Conservation (phyloP, 1,140 invertebrate genomes). For the Galleria mellonella region DNA sequence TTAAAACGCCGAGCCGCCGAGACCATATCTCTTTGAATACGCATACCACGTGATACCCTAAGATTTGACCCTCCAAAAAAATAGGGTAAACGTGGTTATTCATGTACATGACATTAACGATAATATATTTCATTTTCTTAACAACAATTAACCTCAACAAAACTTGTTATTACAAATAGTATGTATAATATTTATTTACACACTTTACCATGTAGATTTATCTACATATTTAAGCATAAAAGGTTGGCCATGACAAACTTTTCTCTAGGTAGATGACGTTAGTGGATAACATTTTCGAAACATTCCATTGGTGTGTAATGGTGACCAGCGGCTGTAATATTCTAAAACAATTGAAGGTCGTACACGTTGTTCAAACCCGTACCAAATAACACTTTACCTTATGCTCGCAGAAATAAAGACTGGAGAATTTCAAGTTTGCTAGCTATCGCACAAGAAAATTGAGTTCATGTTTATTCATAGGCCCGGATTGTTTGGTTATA, state of each 20-base stretch:
- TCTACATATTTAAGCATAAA: too few species aligned
- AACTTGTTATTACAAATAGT: too few species aligned
- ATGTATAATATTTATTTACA: too few species aligned
- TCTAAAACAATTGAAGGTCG: conserved; percentile 28
- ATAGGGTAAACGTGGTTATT: too few species aligned
- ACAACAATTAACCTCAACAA: too few species aligned
- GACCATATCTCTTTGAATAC: not conserved
- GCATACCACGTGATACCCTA: conserved; percentile 1
- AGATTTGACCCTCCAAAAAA: too few species aligned
- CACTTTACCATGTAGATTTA: too few species aligned
- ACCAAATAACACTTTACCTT: conserved; percentile 9
- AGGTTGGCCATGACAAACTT: not conserved
- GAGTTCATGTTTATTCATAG: conserved; percentile 45
- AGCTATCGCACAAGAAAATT: conserved; percentile 1
- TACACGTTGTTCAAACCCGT: conserved; percentile 1
- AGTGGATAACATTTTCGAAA: not conserved
- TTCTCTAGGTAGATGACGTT: not conserved
- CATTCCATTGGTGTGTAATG: conserved; percentile 7
- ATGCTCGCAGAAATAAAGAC: conserved; percentile 8
- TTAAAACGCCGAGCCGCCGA: conserved; percentile 12
- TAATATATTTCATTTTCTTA: too few species aligned
- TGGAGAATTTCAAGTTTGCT: conserved; percentile 1
- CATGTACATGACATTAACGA: too few species aligned
- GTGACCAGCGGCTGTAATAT: conserved; percentile 11
- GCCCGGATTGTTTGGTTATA: conserved; percentile 34